A percentile compares a stretch with the other conserved stretches of the same genome.
Conservation (phyloP, 2,797 vertebrate genomes). For the Spheniscus humboldti region DNA sequence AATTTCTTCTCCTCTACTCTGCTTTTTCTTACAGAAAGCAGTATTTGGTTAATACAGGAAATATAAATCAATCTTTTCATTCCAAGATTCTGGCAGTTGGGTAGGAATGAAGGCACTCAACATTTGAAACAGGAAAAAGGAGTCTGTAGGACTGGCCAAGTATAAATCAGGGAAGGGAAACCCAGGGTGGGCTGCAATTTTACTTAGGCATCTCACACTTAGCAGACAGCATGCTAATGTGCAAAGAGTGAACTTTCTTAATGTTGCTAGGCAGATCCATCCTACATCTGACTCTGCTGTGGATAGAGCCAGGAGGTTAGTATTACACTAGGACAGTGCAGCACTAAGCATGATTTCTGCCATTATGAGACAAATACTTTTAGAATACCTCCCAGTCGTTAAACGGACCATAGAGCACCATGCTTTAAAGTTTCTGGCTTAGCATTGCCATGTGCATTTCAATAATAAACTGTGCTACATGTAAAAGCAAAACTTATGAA, state of each 20-base stretch:
- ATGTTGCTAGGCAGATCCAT: neutral
- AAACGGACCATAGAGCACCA: neutral
- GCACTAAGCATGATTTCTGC: neutral
- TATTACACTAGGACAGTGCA: neutral
- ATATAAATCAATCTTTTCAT: conserved; percentile 3
- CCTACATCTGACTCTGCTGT: neutral
- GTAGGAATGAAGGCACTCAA: neutral
- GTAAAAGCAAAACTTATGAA: neutral
- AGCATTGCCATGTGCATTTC: neutral
- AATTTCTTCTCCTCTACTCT: neutral
- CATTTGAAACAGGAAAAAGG: neutral
- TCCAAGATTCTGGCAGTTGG: neutral
- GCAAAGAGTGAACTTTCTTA: neutral
- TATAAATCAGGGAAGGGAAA: neutral
- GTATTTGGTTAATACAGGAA: neutral
- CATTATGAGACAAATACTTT: neutral
- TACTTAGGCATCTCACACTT: neutral
- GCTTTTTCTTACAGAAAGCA: neutral
- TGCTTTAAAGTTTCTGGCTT: neutral
- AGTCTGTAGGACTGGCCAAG: neutral
- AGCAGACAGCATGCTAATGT: neutral
- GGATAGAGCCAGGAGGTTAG: neutral
- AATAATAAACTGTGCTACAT: neutral
- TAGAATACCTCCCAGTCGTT: neutral
- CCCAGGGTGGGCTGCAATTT: neutral